Evolutionary conservation across 1,140 invertebrate genomes (phyloP).

Genomic region (Drosophila willistoni): DNA sequence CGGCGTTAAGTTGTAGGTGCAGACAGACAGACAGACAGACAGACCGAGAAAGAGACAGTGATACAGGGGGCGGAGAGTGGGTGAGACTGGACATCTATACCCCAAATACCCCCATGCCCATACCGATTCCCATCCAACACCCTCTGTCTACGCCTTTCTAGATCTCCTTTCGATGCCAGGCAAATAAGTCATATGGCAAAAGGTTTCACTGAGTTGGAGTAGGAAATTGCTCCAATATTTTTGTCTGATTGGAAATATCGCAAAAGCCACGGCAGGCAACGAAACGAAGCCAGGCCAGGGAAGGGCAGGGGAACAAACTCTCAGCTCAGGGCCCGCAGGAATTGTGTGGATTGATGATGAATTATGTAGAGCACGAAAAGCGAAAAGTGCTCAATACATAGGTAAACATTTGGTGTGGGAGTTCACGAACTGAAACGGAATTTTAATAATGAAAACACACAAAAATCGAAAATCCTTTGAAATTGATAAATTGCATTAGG

Average conservation of each 20-base stretch:
- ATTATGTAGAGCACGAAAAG: constrained; percentile 83
- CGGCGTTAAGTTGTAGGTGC: constrained; percentile 77
- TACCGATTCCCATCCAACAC: not conserved
- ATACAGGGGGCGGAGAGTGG: not conserved
- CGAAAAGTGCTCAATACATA: constrained; percentile 59
- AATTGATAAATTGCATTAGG: constrained; percentile 33
- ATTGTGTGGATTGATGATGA: constrained; percentile 81
- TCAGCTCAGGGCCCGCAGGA: constrained; percentile 51
- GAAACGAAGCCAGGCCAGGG: not conserved
- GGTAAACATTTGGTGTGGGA: constrained; percentile 59
- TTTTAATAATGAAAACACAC: constrained; percentile 13
- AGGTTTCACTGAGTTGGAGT: constrained; percentile 37
- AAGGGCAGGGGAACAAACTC: not conserved
- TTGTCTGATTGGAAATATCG: constrained; percentile 74
- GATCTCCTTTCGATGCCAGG: constrained; percentile 30
- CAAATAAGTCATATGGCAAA: constrained; percentile 77
- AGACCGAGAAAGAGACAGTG: constrained; percentile 12
- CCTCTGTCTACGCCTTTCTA: constrained; percentile 6
- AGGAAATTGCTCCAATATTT: constrained; percentile 80
- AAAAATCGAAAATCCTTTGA: not conserved
- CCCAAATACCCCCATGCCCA: constrained; percentile 7
- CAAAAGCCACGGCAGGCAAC: constrained; percentile 26
- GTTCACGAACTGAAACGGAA: constrained; percentile 60
- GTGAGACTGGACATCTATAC: constrained; percentile 58
- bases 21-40: constrained; percentile 12